Evolutionary conservation across 2,888 invertebrate genomes (phyloP).

Genomic region (Chymomyza fuscimana): DNA sequence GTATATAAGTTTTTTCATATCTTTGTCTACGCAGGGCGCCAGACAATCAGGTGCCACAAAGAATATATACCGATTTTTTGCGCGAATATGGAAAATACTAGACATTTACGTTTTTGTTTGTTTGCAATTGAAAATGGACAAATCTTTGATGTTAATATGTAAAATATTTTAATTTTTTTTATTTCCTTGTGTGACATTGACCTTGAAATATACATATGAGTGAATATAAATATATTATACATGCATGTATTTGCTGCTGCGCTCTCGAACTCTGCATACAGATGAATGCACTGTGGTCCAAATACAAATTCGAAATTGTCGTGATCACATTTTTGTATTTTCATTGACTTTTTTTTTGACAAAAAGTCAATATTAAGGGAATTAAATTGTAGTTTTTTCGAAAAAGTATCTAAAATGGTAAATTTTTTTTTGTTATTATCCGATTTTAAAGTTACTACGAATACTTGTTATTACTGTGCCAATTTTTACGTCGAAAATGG

Average conservation of each 20-base stretch:
- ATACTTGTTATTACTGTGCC: too few species aligned
- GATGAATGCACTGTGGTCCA: too few species aligned
- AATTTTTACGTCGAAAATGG: too few species aligned
- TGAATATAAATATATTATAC: neutral
- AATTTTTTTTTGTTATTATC: too few species aligned
- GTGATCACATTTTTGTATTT: too few species aligned
- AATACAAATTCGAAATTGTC: too few species aligned
- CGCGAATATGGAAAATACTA: neutral
- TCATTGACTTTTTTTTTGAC: too few species aligned
- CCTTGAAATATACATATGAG: conserved; percentile 51
- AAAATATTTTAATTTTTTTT: neutral
- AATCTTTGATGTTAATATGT: neutral
- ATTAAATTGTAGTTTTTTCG: too few species aligned
- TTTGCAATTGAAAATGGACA: neutral
- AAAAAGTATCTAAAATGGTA: too few species aligned
- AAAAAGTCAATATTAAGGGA: too few species aligned
- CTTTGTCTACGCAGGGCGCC: neutral
- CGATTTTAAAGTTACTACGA: too few species aligned
- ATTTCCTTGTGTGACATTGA: conserved; percentile 60
- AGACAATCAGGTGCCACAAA: neutral
- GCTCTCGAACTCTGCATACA: neutral
- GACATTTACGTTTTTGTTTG: neutral
- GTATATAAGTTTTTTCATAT: neutral
- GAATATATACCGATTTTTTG: neutral
- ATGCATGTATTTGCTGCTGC: conserved; percentile 5